Evolutionary conservation across 92 coral and sea anemone species (phyloP).

Genomic region (Heliopora coerulea): DNA sequence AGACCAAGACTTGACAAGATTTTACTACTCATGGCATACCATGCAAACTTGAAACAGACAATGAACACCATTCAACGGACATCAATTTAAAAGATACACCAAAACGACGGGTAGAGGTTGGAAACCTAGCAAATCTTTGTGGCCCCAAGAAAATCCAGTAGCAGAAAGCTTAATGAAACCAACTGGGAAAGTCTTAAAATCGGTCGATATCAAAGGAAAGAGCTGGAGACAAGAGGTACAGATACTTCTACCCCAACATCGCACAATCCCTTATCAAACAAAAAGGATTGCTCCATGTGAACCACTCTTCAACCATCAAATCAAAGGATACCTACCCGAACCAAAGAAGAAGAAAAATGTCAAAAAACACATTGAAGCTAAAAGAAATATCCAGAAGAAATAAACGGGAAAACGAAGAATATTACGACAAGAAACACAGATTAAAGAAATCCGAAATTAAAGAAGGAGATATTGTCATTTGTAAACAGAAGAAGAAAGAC

Average conservation of each 20-base stretch:
- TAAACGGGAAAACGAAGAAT: constrained; percentile 30
- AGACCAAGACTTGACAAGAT: constrained; percentile 49
- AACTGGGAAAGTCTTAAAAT: constrained; percentile 34
- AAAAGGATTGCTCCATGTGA: constrained; percentile 43
- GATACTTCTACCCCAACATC: constrained; percentile 34
- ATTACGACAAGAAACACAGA: constrained; percentile 38
- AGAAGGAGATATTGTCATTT: constrained; percentile 46
- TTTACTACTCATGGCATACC: constrained; percentile 39
- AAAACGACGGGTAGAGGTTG: constrained; percentile 1
- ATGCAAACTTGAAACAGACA: neutral
- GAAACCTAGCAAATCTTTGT: constrained; percentile 33
- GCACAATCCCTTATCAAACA: constrained; percentile 44
- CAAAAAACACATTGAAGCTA: constrained; percentile 35
- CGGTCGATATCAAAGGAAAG: constrained; percentile 35
- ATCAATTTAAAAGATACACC: no score
- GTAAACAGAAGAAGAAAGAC: constrained; percentile 39
- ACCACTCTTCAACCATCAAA: constrained; percentile 26
- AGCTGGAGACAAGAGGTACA: constrained; percentile 54
- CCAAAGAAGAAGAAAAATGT: constrained; percentile 22
- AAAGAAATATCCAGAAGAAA: constrained; percentile 33
- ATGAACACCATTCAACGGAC: neutral
- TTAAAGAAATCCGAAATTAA: constrained; percentile 27
- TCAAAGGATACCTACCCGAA: constrained; percentile 43
- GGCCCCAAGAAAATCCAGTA: constrained; percentile 43
- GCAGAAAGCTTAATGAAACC: constrained; percentile 48